Evolutionary conservation across 2,797 vertebrate genomes (phyloP), one percentile per base, ranked within the genome.

Genomic region (Acanthurus tractus): DNA sequence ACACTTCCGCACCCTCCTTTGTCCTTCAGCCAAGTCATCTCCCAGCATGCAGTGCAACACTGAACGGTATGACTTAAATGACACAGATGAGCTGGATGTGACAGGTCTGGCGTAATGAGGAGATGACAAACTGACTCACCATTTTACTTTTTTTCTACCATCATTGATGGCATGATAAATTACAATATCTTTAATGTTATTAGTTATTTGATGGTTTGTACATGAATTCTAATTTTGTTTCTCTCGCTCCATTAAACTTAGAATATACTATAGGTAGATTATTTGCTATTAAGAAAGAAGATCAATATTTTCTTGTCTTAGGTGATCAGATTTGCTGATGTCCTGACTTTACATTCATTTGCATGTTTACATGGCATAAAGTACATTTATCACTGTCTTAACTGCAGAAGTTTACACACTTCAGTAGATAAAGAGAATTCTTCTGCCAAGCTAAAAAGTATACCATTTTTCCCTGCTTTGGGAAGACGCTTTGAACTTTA

Each of bases 1-100:
- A 25, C 86, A 96, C 82, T 96, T 96, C 81, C 76, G 62, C 53
- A 38, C 69, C 1, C 91, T 95, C 15, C 92, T 96, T 57, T 95
- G 94, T 55, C 87, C 88, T 0, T 42, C 83, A 1, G 18, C 59
- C 34, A 93, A 93, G 70, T 63, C 78, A 20, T 36, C 87, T 44
- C 67, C 83, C 69, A 88, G 82, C 74, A 62, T 82, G 78, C 89
- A 83, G 8, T 87, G 90, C 69, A 77, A 88, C 78, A 93, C 93
- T 0, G 93, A 94, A 67, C 83, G 70, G 46, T 93, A 89, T 40
- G 88, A 95, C 66, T 53, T 94, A 52, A 89, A 73, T 15, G 87
- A 93, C 58, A 85, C 87, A 9, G 81, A 23, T 7, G 68, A 66
- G n/a, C 69, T 53, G 38, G 86, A 91, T 57, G 77, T 85, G 25